These are phyloP conservation scores for Frankliniella fusca DNA, from an alignment of 2,888 invertebrate genomes.

Conservation along the genomic window DNA sequence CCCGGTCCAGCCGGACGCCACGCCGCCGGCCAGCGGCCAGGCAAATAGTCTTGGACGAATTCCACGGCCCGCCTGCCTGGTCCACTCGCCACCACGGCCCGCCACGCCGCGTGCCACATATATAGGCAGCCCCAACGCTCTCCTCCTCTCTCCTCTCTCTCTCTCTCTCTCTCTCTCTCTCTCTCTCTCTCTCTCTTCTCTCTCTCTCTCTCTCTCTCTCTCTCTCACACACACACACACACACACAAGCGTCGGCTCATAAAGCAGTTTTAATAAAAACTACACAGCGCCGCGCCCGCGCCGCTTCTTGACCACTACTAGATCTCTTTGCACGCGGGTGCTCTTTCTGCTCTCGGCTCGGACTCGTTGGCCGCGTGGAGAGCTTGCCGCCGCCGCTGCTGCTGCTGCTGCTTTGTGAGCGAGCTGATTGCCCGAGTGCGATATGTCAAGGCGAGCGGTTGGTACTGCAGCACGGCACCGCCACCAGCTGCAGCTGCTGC, in stretches of 20 bases:
- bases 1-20: background rate
- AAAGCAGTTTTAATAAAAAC: too few species aligned
- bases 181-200: constrained; percentile 34
- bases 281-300: too few species aligned
- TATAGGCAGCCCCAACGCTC: background rate
- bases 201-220: constrained; percentile 32
- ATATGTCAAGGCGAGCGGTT: constrained; percentile 5
- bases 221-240: background rate
- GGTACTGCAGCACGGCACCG: background rate
- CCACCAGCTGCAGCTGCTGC: too few species aligned
- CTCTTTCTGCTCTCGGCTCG: too few species aligned
- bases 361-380: too few species aligned
- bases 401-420: too few species aligned
- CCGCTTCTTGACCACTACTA: too few species aligned
- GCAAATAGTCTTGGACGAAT: background rate
- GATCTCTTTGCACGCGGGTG: too few species aligned
- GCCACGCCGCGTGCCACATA: too few species aligned
- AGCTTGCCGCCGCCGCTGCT: too few species aligned
- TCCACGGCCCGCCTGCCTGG: background rate
- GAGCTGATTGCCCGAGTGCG: background rate
- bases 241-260: too few species aligned
- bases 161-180: constrained; percentile 31
- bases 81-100: background rate
- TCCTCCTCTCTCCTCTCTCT: constrained; percentile 18
- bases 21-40: background rate